A percentile compares a stretch with the other conserved stretches of the same genome.
Evolutionary conservation across 1,140 invertebrate genomes (phyloP).

Genomic region (Aphelenchoides fujianensis): DNA sequence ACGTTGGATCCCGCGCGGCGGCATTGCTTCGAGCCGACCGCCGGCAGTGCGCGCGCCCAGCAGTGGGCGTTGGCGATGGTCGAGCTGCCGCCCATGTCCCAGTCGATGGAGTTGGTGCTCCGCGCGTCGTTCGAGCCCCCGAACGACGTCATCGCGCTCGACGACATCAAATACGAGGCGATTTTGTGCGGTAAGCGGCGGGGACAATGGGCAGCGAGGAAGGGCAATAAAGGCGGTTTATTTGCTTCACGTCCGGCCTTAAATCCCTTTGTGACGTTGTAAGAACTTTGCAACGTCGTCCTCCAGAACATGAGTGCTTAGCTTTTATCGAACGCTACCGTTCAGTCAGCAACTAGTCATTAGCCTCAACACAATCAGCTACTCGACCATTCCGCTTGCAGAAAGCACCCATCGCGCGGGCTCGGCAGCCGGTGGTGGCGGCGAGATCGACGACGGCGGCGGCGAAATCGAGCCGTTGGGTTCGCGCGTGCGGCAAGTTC

Average conservation of each 20-base stretch:
- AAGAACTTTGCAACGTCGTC: too few species aligned
- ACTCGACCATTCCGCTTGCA: too few species aligned
- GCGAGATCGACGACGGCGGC: slow-evolving; percentile 6
- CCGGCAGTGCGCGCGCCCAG: slow-evolving; percentile 9
- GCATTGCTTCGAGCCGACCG: slow-evolving; percentile 21
- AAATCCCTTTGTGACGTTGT: background rate
- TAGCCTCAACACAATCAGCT: too few species aligned
- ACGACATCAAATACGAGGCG: slow-evolving; percentile 33
- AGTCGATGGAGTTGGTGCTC: slow-evolving; percentile 33
- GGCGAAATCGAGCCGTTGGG: background rate
- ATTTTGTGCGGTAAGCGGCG: slow-evolving; percentile 29
- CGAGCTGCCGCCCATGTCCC: slow-evolving; percentile 27
- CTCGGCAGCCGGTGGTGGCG: slow-evolving; percentile 4
- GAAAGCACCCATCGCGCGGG: slow-evolving; percentile 21
- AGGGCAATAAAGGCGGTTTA: too few species aligned
- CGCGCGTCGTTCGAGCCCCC: slow-evolving; percentile 27
- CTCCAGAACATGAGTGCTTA: too few species aligned
- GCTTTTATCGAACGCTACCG: too few species aligned
- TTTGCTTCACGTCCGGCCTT: too few species aligned
- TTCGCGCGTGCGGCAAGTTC: background rate
- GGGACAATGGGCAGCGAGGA: too few species aligned
- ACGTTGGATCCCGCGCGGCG: background rate
- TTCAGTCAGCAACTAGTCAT: too few species aligned
- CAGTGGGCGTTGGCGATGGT: slow-evolving; percentile 25
- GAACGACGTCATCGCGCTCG: slow-evolving; percentile 25